Conservation (phyloP, 1,140 invertebrate species). For the Listronotus oregonensis region DNA sequence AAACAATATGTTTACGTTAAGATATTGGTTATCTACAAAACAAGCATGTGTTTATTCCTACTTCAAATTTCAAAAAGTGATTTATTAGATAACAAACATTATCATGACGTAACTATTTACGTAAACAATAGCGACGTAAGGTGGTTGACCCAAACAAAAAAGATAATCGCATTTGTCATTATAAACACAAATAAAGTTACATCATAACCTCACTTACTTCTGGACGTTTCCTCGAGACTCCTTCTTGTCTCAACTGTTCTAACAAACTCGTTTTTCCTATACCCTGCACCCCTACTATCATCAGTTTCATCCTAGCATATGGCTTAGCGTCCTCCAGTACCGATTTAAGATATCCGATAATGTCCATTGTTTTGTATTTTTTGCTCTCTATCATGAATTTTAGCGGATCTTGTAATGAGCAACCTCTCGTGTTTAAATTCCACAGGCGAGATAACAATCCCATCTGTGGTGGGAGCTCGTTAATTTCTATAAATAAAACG, state of each 20-base stretch:
- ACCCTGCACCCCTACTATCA: slow-evolving; percentile 95
- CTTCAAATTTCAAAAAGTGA: too few species aligned
- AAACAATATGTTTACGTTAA: too few species aligned
- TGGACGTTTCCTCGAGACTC: slow-evolving; percentile 75
- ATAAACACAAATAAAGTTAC: background rate
- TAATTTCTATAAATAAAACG: slow-evolving; percentile 66
- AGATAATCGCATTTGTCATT: background rate
- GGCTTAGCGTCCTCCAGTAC: slow-evolving; percentile 89
- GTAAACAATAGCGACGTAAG: background rate
- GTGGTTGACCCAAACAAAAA: background rate
- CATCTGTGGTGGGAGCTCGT: slow-evolving; percentile 90
- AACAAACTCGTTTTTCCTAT: slow-evolving; percentile 94
- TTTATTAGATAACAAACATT: too few species aligned
- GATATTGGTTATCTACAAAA: too few species aligned
- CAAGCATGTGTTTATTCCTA: too few species aligned
- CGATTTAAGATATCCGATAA: slow-evolving; percentile 93
- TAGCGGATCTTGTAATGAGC: slow-evolving; percentile 85
- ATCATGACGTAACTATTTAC: background rate
- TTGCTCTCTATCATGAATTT: slow-evolving; percentile 91
- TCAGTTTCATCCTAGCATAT: slow-evolving; percentile 95
- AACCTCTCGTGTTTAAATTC: slow-evolving; percentile 93
- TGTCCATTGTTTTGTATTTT: slow-evolving; percentile 94
- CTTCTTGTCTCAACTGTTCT: slow-evolving; percentile 85
- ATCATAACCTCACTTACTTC: slow-evolving; percentile 62
- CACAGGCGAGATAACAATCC: slow-evolving; percentile 90